Evolutionary conservation across 2,888 invertebrate genomes (phyloP), one percentile per base, ranked within the genome.

Genomic region (Ennomos fuscantarius): DNA sequence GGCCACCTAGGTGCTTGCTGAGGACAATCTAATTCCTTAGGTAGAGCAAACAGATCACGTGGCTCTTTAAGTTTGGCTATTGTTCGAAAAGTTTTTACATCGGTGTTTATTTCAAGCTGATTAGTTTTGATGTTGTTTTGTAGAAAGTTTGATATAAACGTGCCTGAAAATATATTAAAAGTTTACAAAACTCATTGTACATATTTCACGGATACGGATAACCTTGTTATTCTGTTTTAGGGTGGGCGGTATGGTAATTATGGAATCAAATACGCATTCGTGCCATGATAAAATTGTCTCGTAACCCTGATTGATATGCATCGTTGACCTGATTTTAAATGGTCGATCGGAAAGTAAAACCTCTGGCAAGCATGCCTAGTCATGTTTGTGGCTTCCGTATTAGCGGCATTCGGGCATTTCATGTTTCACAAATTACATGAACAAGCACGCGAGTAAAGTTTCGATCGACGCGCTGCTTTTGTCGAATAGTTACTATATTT

Each of bases 1-100:
- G 97, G 97, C 97, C 97, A 97, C 82, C 97, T 93, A 56, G 97
- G 95, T 72, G 96, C 95, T 91, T 97, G 97, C 73, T 95, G 95
- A 50, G 95, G 94, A 76, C 94, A 95, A 73, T 95, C 95, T 76
- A 94, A 88, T 80, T 95, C 95, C 78, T 94, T 95, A 59, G 95
- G 95, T 68, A 95, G 87, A 51, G 95, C 94, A 84, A 95, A 96
- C 57, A 95, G 89, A 78, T 96, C 96, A 66, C 95, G 91, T 11
- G 95, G 95, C 74, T 95, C 95, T 78, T 93, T 94, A 55, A 95
- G 81, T 73, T 94, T 94, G 36, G 95, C 94, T 74, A 94, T 93
- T 9, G 94, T 94, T 62, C 93, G 89, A 75, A 94, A 92, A 62
- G 94, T 94, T 81, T 87, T 94, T 70, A 90, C 93, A 81, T 95